Evolutionary conservation across 2,888 invertebrate species (phyloP).

Genomic region (Tiliacea citrago): DNA sequence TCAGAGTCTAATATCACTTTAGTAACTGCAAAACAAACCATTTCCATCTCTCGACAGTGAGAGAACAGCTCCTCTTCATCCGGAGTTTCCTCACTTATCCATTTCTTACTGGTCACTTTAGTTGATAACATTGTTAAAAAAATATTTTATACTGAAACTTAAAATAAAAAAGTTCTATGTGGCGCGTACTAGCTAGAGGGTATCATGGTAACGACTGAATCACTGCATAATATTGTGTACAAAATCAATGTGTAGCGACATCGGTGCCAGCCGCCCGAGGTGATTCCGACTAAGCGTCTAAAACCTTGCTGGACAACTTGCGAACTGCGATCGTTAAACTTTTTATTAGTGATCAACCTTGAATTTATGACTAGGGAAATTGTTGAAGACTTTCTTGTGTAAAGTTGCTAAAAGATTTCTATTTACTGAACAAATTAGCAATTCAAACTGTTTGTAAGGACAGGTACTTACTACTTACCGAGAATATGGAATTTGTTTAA

Average conservation of each 20-base stretch:
- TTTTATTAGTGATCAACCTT: conserved; percentile 83
- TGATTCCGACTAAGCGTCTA: conserved; percentile 69
- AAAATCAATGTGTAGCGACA: conserved; percentile 86
- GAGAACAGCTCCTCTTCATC: conserved; percentile 88
- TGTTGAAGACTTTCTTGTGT: conserved; percentile 51
- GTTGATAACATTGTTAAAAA: conserved; percentile 76
- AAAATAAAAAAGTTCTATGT: conserved; percentile 62
- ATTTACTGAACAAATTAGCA: conserved; percentile 21
- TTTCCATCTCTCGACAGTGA: conserved; percentile 89
- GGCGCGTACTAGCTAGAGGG: conserved; percentile 75
- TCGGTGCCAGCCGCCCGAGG: conserved; percentile 80
- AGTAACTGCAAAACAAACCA: conserved; percentile 85
- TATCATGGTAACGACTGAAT: conserved; percentile 81
- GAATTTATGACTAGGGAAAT: conserved; percentile 72
- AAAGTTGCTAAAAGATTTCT: conserved; percentile 24
- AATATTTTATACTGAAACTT: conserved; percentile 56
- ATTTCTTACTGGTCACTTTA: conserved; percentile 84
- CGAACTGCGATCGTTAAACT: conserved; percentile 80
- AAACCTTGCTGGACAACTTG: conserved; percentile 83
- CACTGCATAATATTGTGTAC: conserved; percentile 75
- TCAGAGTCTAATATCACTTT: conserved; percentile 86
- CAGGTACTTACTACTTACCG: conserved; percentile 1
- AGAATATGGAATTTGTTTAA: background rate
- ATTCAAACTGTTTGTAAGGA: conserved; percentile 13
- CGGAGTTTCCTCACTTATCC: conserved; percentile 90